phyloP scores from a whole-genome alignment of 2,113 vertebrate genomes.

The Calcarius ornatus region DNA sequence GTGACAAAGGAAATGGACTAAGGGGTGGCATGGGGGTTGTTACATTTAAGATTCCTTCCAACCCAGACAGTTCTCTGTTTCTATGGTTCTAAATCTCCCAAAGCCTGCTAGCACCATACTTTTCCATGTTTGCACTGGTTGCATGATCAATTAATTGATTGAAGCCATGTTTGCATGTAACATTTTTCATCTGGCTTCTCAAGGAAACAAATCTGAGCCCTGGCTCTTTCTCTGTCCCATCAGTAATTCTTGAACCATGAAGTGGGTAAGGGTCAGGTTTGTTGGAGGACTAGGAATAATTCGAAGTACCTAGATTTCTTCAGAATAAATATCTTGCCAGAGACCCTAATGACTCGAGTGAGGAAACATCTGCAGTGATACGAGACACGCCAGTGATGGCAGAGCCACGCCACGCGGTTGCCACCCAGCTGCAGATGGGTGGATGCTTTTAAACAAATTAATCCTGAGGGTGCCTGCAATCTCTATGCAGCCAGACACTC shows the following conservation, averaged over 20 bases:
- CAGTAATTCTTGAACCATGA: not conserved
- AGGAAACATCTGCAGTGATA: not conserved
- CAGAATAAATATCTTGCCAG: not conserved
- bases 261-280: not conserved
- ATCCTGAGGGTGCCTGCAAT: slow-evolving; percentile 4
- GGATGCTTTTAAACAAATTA: not conserved
- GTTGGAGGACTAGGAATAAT: not conserved
- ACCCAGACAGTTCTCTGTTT: not conserved
- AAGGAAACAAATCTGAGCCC: not conserved
- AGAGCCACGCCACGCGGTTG: not conserved
- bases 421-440: not conserved
- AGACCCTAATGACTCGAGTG: not conserved
- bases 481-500: not conserved
- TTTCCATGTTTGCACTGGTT: not conserved
- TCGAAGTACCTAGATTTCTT: not conserved
- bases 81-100: not conserved
- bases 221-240: not conserved
- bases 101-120: not conserved
- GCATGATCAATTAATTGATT: not conserved
- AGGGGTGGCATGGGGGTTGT: not conserved
- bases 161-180: not conserved
- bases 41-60: not conserved
- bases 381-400: not conserved
- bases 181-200: not conserved
- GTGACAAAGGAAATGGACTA: not conserved